A percentile compares a stretch with the other conserved stretches of the same genome.
These are phyloP conservation scores for Carassius carassius DNA, from an alignment of 2,113 vertebrate species.

Conservation along the genomic window DNA sequence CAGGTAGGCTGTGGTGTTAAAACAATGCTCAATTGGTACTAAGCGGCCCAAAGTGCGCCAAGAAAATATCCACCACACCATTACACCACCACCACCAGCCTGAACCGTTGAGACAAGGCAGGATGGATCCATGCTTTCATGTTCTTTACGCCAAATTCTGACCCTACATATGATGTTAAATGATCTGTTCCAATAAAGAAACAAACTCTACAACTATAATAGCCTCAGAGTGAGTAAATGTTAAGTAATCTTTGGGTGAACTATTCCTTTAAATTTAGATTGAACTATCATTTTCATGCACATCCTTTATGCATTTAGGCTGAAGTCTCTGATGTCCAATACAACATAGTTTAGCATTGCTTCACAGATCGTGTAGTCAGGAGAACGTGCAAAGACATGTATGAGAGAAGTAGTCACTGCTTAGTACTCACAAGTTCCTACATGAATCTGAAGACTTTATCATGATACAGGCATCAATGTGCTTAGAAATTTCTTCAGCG, in stretches of 20 bases:
- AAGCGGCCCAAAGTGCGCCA: too few species aligned
- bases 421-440: conserved; percentile 72
- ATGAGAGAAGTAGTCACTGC: conserved; percentile 54
- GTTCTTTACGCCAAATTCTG: too few species aligned
- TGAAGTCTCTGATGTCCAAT: neutral
- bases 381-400: conserved; percentile 70
- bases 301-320: neutral
- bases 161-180: too few species aligned
- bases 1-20: too few species aligned
- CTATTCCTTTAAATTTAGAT: too few species aligned
- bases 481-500: neutral
- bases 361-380: conserved; percentile 2
- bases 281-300: neutral
- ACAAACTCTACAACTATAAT: neutral
- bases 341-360: conserved; percentile 7
- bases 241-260: neutral
- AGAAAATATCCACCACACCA: too few species aligned
- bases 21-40: too few species aligned
- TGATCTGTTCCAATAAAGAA: neutral
- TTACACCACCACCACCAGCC: too few species aligned
- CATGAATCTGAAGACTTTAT: conserved; percentile 64
- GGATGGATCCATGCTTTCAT: too few species aligned
- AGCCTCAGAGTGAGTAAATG: neutral
- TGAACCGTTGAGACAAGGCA: too few species aligned
- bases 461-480: conserved; percentile 42